A percentile compares a stretch with the other conserved stretches of the same genome.
Conservation (phyloP, 2,888 invertebrate genomes). For the Lysandra coridon region DNA sequence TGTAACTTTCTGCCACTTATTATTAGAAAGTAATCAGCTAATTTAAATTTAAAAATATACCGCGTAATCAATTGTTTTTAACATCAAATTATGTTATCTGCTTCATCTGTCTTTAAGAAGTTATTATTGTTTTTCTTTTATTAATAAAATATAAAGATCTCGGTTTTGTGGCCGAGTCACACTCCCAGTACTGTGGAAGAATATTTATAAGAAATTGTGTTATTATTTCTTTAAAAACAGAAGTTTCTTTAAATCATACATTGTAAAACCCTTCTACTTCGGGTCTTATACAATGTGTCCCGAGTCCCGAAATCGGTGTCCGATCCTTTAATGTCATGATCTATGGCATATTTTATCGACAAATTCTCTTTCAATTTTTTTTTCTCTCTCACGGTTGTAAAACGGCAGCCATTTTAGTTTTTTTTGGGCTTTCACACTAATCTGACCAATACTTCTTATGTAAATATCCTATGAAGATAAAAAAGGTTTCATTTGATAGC, state of each 20-base stretch:
- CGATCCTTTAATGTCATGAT: too few species aligned
- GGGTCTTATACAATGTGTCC: background rate
- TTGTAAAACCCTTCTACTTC: background rate
- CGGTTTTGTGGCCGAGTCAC: slow-evolving; percentile 5
- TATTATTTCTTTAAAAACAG: background rate
- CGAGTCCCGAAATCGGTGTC: too few species aligned
- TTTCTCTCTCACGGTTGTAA: too few species aligned
- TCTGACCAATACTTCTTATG: too few species aligned
- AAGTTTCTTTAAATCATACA: background rate
- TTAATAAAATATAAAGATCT: background rate
- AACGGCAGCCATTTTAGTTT: too few species aligned
- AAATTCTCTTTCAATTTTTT: too few species aligned
- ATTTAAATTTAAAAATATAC: background rate
- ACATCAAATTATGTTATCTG: background rate
- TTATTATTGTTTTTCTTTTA: slow-evolving; percentile 1
- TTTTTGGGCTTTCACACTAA: too few species aligned
- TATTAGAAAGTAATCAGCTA: background rate
- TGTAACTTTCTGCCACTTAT: slow-evolving; percentile 16
- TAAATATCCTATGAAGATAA: too few species aligned
- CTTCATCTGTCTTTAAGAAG: background rate
- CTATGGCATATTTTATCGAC: too few species aligned
- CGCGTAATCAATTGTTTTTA: background rate
- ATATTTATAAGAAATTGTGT: slow-evolving; percentile 5
- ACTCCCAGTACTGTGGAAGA: background rate
- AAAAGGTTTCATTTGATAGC: too few species aligned